A percentile compares a stretch with the other conserved stretches of the same genome.
Evolutionary conservation across 1,140 invertebrate species (phyloP).

Genomic region (Hyles euphorbiae): DNA sequence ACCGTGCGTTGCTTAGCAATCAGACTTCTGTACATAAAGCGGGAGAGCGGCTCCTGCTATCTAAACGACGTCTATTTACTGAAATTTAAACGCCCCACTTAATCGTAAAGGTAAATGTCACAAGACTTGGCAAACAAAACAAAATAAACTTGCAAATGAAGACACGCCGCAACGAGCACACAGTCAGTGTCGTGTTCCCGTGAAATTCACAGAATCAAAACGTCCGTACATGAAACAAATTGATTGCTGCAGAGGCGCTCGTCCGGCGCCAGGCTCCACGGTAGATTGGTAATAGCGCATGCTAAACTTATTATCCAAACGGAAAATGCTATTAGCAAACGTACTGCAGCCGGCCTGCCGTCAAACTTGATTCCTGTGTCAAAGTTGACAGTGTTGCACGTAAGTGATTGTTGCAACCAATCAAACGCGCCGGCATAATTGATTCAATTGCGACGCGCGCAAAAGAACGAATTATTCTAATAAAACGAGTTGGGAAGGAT

Average conservation of each 20-base stretch:
- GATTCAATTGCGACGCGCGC: constrained; percentile 25
- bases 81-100: constrained; percentile 12
- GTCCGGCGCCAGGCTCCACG: constrained; percentile 48
- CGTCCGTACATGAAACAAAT: constrained; percentile 63
- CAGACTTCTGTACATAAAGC: constrained; percentile 18
- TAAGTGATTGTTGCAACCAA: constrained; percentile 70
- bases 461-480: constrained; percentile 41
- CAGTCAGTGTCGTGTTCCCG: constrained; percentile 29
- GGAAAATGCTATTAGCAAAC: constrained; percentile 71
- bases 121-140: constrained; percentile 29
- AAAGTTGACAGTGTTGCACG: constrained; percentile 55
- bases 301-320: constrained; percentile 72
- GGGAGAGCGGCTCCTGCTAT: constrained; percentile 9
- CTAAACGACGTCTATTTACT: constrained; percentile 10
- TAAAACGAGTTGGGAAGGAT: constrained; percentile 27
- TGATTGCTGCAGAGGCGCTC: constrained; percentile 62
- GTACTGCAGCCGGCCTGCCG: constrained; percentile 44
- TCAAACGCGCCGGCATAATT: constrained; percentile 51
- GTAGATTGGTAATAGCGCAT: constrained; percentile 71
- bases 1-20: constrained; percentile 26
- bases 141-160: constrained; percentile 46
- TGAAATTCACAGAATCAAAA: constrained; percentile 62
- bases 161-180: constrained; percentile 39
- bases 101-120: constrained; percentile 20
- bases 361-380: constrained; percentile 62